Evolutionary conservation across 2,888 invertebrate species (phyloP).

Genomic region (Trachelus iudaicus): DNA sequence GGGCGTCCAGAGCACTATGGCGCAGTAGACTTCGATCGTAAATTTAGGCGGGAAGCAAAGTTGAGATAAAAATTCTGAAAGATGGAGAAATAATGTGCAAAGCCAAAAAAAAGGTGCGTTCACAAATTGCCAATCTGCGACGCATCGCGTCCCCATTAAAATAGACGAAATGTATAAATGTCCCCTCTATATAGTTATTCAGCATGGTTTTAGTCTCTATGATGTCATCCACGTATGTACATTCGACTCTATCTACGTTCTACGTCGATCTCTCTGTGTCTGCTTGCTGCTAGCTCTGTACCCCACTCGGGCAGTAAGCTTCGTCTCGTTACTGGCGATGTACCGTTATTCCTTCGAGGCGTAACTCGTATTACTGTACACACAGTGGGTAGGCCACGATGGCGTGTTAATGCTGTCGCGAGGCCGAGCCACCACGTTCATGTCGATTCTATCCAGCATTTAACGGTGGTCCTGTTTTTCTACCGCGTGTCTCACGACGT

Average conservation of each 20-base stretch:
- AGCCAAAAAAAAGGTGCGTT: not conserved
- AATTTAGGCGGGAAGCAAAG: not conserved
- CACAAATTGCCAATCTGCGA: not conserved
- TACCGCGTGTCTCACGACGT: not conserved
- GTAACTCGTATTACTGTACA: conserved; percentile 5
- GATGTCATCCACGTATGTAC: not conserved
- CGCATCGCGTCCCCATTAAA: not conserved
- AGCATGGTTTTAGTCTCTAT: not conserved
- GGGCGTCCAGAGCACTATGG: not conserved
- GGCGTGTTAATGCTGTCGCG: conserved; percentile 4
- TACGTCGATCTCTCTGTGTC: not conserved
- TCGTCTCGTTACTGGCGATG: not conserved
- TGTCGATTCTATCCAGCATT: not conserved
- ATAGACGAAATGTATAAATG: not conserved
- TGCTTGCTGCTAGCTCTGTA: not conserved
- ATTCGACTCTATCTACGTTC: not conserved
- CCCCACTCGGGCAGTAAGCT: not conserved
- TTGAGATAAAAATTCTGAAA: not conserved
- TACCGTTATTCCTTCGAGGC: not conserved
- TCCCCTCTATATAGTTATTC: not conserved
- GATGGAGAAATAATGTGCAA: not conserved
- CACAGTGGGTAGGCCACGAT: conserved; percentile 17
- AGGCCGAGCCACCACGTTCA: not conserved
- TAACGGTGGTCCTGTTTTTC: not conserved
- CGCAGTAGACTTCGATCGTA: not conserved